Base-by-base conservation (phyloP, 2,797 vertebrate genomes). In the Gadopsis bispinosus region DNA sequence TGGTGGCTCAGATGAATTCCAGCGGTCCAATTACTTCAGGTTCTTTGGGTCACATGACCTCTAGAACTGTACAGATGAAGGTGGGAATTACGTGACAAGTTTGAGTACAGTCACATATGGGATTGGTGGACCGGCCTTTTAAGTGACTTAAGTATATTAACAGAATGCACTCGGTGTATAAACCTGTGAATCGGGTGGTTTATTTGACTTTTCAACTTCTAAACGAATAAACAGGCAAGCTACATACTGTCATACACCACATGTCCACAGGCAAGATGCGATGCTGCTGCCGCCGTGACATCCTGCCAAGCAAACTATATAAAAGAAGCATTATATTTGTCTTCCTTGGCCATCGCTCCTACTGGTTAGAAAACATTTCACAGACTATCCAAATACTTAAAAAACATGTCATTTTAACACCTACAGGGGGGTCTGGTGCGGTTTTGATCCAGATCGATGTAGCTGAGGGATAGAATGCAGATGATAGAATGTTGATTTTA, bases 1-100 rank as follows among this genome's bases (percentile, higher is more conserved):
- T 72, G 70, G 31, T 4, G 0, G 37, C 69, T 74, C 54, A 43
- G 31, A 37, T 43, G 20, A 68, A 62, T 47, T 51, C 71, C 2
- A 10, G 39, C 5, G 33, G 58, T 86, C 54, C 20, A 65, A 10
- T 84, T 82, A 62, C 75, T 26, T 26, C 39, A 20, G 20, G 33
- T 70, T 70, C n/a, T 29, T 41, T 64, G 35, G 50, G 58, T 78
- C 62, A 16, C 39, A 26, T n/a, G 62, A 50, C 16, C 20, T 58
- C 17, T 68, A 6, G 48, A 64, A 59, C 20, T 37, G 47, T 53
- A 33, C 53, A 61, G 31, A 60, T 72, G 16, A 26, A 59, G 61
- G 66, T 17, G 20, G 17, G 2, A 31, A 12, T 51, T 26, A 45
- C 50, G 26, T 14, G 10, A 50, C 11, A 6, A 20, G n/a, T 7